Conservation (phyloP, 2,888 invertebrate species). For the Drosophila helvetica region DNA sequence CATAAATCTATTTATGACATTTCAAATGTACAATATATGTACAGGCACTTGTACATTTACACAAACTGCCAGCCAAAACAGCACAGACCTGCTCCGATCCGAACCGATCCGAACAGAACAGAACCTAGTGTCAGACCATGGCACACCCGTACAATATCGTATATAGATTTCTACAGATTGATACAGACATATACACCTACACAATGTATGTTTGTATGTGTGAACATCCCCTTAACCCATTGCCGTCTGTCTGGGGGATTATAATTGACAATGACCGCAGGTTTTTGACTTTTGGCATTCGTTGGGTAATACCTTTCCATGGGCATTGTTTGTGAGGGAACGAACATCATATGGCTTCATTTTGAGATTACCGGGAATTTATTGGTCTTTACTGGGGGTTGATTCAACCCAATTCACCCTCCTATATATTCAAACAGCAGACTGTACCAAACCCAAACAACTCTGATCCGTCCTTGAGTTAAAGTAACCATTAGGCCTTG, state of each 20-base stretch:
- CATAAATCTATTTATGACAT: conserved; percentile 77
- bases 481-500: conserved; percentile 30
- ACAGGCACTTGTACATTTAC: conserved; percentile 19
- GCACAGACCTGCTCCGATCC: conserved; percentile 12
- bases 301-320: conserved; percentile 36
- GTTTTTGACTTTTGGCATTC: conserved; percentile 28
- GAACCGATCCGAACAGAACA: conserved; percentile 4
- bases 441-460: too few species aligned
- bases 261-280: conserved; percentile 37
- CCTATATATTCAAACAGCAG: too few species aligned
- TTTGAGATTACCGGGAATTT: conserved; percentile 21
- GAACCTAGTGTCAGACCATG: conserved; percentile 13
- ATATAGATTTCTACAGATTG: conserved; percentile 8
- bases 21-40: conserved; percentile 59
- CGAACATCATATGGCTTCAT: conserved; percentile 6
- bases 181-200: conserved; percentile 1
- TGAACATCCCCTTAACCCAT: conserved; percentile 4
- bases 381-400: conserved; percentile 16
- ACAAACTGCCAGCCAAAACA: conserved; percentile 30
- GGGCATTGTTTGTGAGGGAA: background rate
- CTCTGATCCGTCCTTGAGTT: conserved; percentile 16
- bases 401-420: conserved; percentile 27
- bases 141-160: background rate
- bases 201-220: background rate
- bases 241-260: conserved; percentile 17